Evolutionary conservation across 2,888 invertebrate species (phyloP).

Genomic region (Archips crataeganus): DNA sequence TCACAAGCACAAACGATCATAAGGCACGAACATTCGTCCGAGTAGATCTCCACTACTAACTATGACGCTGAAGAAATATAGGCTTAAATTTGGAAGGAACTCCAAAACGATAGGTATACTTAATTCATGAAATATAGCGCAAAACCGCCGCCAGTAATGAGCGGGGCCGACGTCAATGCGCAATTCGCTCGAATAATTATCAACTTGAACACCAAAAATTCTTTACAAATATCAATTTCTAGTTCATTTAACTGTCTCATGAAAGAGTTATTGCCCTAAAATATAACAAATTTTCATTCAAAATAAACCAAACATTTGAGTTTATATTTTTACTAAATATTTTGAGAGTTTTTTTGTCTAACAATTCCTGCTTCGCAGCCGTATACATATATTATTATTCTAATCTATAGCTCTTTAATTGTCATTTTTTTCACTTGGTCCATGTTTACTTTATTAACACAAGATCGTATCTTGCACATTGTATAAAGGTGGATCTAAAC

Average conservation of each 20-base stretch:
- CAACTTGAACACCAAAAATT: not conserved
- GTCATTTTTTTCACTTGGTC: not conserved
- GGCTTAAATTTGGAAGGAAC: not conserved
- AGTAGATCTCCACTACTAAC: too few relatives aligned
- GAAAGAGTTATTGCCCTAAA: too few relatives aligned
- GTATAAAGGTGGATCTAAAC: not conserved
- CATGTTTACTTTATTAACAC: not conserved
- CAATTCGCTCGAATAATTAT: conserved; percentile 7
- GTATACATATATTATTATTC: too few relatives aligned
- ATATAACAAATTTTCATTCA: too few relatives aligned
- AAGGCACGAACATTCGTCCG: too few relatives aligned
- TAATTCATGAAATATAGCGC: not conserved
- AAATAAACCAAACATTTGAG: too few relatives aligned
- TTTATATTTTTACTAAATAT: too few relatives aligned
- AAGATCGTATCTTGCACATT: not conserved
- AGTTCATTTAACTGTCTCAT: too few relatives aligned
- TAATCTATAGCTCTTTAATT: not conserved
- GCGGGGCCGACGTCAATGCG: conserved; percentile 5
- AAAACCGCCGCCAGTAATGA: conserved; percentile 4
- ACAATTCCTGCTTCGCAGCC: too few relatives aligned
- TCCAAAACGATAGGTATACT: not conserved
- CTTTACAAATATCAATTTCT: conserved; percentile 8
- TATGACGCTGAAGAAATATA: too few relatives aligned
- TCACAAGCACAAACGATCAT: too few relatives aligned
- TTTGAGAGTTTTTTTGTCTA: too few relatives aligned